phyloP scores from a whole-genome alignment of 1,140 invertebrate species.

The Trigoniulus corallinus region DNA sequence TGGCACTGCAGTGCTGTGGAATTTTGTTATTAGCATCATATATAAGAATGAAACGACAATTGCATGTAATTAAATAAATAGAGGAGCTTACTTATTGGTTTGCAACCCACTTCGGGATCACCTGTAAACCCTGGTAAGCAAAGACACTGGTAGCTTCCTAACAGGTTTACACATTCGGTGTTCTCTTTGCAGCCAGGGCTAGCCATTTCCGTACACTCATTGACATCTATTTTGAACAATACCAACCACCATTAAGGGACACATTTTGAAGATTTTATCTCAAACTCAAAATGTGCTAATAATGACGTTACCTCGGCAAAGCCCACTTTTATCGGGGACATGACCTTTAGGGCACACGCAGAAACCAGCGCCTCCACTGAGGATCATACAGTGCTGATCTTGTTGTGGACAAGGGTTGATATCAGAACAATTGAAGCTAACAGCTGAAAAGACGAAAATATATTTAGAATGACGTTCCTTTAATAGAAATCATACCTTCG shows the following conservation, averaged over 20 bases:
- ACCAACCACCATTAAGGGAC: neutral
- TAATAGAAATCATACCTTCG: neutral
- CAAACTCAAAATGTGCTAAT: neutral
- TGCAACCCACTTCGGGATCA: conserved; percentile 44
- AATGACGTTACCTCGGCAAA: conserved; percentile 13
- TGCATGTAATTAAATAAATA: too few relatives aligned
- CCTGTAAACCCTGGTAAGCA: conserved; percentile 18
- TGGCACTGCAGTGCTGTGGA: conserved; percentile 37
- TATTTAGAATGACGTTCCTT: neutral
- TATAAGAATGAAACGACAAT: too few relatives aligned
- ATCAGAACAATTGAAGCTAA: conserved; percentile 17
- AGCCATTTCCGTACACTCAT: conserved; percentile 57
- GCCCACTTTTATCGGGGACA: conserved; percentile 18
- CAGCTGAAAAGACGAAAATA: conserved; percentile 10
- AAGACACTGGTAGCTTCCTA: conserved; percentile 18
- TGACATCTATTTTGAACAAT: conserved; percentile 41
- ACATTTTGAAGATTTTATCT: too few relatives aligned
- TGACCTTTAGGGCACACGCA: conserved; percentile 67
- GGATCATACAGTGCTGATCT: conserved; percentile 16
- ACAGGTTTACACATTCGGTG: conserved; percentile 31
- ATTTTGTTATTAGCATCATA: conserved; percentile 8
- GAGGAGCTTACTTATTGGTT: conserved; percentile 8
- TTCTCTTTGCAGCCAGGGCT: conserved; percentile 67
- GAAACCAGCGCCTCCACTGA: conserved; percentile 28
- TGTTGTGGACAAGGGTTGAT: conserved; percentile 16